Evolutionary conservation across 2,888 invertebrate genomes (phyloP).

Genomic region (Aphodius sticticus): DNA sequence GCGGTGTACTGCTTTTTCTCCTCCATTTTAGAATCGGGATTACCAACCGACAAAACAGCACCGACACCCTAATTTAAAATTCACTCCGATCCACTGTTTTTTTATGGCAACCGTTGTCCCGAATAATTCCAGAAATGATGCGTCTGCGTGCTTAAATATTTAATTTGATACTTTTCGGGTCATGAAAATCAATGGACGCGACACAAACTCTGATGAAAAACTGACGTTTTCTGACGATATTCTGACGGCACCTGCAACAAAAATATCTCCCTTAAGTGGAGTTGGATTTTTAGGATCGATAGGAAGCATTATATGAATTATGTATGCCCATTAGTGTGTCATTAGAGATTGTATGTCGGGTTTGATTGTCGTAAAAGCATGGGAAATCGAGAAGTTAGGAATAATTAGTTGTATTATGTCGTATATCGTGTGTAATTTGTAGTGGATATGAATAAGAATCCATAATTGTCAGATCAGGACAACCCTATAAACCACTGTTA

Average conservation of each 20-base stretch:
- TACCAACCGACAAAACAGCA: too few species aligned
- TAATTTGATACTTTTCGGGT: not conserved
- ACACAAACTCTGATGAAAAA: too few species aligned
- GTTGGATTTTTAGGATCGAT: not conserved
- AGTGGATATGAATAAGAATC: too few species aligned
- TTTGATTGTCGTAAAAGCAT: not conserved
- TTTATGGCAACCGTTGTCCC: not conserved
- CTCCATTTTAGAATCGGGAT: constrained; percentile 49
- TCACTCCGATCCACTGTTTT: not conserved
- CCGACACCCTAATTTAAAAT: not conserved
- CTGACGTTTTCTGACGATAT: not conserved
- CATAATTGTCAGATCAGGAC: too few species aligned
- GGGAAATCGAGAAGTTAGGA: not conserved
- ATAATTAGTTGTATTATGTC: not conserved
- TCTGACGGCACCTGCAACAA: not conserved
- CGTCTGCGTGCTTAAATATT: not conserved
- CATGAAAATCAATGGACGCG: not conserved
- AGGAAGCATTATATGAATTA: not conserved
- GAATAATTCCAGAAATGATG: constrained; percentile 6
- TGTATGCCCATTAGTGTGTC: not conserved
- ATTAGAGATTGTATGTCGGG: not conserved
- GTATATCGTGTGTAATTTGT: not conserved
- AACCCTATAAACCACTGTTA: too few species aligned
- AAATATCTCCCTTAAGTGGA: not conserved
- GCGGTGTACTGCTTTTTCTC: constrained; percentile 70